Evolutionary conservation across 2,888 invertebrate genomes (phyloP).

Genomic region (Elysia crispata): DNA sequence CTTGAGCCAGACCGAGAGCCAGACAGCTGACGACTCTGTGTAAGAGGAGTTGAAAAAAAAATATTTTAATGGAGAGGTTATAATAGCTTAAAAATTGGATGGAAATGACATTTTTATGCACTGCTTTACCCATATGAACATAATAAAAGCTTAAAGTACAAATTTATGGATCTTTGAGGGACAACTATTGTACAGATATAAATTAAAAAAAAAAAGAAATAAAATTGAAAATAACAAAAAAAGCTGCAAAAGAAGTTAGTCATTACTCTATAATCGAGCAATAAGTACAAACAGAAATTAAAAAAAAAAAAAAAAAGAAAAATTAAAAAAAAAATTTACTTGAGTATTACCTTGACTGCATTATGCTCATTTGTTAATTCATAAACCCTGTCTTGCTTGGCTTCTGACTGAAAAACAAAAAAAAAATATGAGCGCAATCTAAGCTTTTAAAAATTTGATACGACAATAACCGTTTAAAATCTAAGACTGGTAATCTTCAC

Average conservation of each 20-base stretch:
- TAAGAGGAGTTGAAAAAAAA: background rate
- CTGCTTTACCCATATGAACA: no score
- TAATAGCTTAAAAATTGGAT: no score
- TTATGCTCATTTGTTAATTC: conserved; percentile 54
- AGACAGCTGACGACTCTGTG: conserved; percentile 47
- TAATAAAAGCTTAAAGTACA: no score
- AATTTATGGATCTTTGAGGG: no score
- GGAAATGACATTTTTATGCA: no score
- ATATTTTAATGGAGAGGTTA: background rate
- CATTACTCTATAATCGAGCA: no score
- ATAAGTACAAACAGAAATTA: no score
- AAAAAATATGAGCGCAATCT: no score
- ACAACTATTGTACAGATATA: background rate
- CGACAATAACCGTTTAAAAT: no score
- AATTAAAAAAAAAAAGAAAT: background rate
- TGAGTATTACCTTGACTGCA: conserved; percentile 45
- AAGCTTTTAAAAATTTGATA: no score
- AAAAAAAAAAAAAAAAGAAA: background rate
- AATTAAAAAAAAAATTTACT: background rate
- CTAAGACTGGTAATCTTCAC: no score
- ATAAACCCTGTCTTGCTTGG: conserved; percentile 53
- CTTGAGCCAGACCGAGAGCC: conserved; percentile 58
- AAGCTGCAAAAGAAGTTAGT: no score
- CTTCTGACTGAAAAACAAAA: conserved; percentile 53
- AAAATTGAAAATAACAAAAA: background rate